Evolutionary conservation across 2,888 invertebrate species (phyloP).

Genomic region (Pyrrhosoma nymphula): DNA sequence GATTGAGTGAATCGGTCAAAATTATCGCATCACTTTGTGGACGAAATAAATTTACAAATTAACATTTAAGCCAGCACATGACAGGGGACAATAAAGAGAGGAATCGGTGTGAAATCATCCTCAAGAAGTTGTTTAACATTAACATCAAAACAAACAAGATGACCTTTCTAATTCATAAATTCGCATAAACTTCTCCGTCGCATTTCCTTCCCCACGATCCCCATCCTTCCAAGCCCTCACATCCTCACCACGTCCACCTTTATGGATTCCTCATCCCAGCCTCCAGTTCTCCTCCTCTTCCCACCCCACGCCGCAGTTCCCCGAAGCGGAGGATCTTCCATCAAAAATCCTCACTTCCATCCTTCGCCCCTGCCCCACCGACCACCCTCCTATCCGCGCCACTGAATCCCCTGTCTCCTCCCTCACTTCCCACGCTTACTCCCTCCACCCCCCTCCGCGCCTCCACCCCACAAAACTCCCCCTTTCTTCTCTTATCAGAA

Average conservation of each 20-base stretch:
- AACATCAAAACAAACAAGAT: slow-evolving; percentile 41
- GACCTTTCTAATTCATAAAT: slow-evolving; percentile 64
- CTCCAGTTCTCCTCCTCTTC: neutral
- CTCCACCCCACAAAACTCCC: neutral
- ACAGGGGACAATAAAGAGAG: neutral
- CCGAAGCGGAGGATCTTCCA: neutral
- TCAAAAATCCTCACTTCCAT: neutral
- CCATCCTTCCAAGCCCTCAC: neutral
- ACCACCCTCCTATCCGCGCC: neutral
- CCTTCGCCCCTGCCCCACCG: neutral
- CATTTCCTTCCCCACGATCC: neutral
- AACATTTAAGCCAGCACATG: neutral
- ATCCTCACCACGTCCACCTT: no score
- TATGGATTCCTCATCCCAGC: no score
- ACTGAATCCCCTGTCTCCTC: neutral
- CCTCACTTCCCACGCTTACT: neutral
- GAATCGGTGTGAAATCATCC: neutral
- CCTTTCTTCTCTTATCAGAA: slow-evolving; percentile 74
- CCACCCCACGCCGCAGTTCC: neutral
- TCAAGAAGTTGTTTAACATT: neutral
- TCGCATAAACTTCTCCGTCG: slow-evolving; percentile 11
- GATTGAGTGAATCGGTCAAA: neutral
- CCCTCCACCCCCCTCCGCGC: neutral
- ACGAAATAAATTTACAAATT: neutral
- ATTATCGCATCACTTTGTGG: neutral